Evolutionary conservation across 1,140 invertebrate species (phyloP), one percentile per base, ranked within the genome.

Genomic region (Chelonus insularis): DNA sequence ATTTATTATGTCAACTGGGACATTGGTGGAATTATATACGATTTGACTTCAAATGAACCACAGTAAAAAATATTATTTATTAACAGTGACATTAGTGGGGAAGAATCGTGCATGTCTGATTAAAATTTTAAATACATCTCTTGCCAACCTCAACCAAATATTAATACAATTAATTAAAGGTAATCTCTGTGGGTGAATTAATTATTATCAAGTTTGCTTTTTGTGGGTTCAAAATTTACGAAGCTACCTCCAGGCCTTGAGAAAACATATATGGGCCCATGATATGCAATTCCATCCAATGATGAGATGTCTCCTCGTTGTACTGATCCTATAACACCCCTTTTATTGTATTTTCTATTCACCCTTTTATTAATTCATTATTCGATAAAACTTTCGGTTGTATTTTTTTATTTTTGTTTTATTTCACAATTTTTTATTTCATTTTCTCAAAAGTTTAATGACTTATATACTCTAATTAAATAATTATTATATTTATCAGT

Each of bases 241-340:
- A 32, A 47, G 56, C 71, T 74, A 75, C 70, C 71, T 74, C 72
- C 66, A 57, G 64, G 32, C 51, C 39, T 64, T 25, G 66, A 36
- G 57, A 65, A 25, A 52, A 47, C 68, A 58, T 59, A 20, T 58
- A 62, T 62, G 56, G 68, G 67, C 65, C 73, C 67, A 60, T 71
- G 62, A 67, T 61, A 66, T 47, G 66, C 57, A 8, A 45, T 62
- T 59, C 66, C 65, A 39, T 75, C 71, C 55, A 50, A 54, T 32
- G 67, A 65, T 63, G 66, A 66, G 57, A 72, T 72, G 65, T 75
- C 71, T 47, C 72, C 73, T 60, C 71, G 64, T 36, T 70, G 73
- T 32, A 69, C 39, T 48, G 66, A 57, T 54, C 68, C 72, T 74
- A 74, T 32, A 72, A 75, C 55, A 72, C 55, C 63, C 63, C 58